phyloP scores from a whole-genome alignment of 1,140 invertebrate genomes.

The Pseudomyrmex cubaensis region DNA sequence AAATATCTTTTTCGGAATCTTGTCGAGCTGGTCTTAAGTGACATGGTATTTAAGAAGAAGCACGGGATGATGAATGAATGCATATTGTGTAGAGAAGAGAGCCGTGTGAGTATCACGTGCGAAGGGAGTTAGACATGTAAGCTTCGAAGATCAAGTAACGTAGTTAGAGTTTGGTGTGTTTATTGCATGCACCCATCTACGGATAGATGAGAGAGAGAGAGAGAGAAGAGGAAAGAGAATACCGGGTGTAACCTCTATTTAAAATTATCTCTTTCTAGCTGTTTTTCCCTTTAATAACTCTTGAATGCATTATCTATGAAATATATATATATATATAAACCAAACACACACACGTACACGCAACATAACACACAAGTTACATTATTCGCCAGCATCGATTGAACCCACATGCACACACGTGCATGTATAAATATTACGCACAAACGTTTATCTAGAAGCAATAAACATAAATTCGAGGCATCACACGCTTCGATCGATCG shows the following conservation, averaged over 20 bases:
- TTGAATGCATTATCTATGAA: conserved; percentile 51
- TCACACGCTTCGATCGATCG: conserved; percentile 7
- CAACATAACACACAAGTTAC: not conserved
- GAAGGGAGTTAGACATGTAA: conserved; percentile 23
- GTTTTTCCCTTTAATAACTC: conserved; percentile 42
- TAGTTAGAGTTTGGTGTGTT: conserved; percentile 74
- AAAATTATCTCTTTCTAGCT: conserved; percentile 58
- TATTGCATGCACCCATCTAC: conserved; percentile 69
- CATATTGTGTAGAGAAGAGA: conserved; percentile 1
- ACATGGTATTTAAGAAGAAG: conserved; percentile 50
- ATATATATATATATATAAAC: conserved; percentile 28
- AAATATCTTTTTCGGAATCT: conserved; percentile 30
- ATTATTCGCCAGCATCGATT: conserved; percentile 6
- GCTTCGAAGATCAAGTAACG: conserved; percentile 59
- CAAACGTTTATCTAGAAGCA: conserved; percentile 37
- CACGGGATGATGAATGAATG: conserved; percentile 3
- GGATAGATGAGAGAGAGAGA: conserved; percentile 26
- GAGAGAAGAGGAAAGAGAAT: not conserved
- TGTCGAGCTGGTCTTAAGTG: conserved; percentile 69
- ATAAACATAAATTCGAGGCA: conserved; percentile 42
- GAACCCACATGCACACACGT: not conserved
- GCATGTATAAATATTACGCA: conserved; percentile 9
- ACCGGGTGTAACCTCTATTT: conserved; percentile 36
- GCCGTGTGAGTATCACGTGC: conserved; percentile 17
- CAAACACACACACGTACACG: conserved; percentile 24